Conservation (phyloP, 2,888 invertebrate genomes). For the Meteorus colon region DNA sequence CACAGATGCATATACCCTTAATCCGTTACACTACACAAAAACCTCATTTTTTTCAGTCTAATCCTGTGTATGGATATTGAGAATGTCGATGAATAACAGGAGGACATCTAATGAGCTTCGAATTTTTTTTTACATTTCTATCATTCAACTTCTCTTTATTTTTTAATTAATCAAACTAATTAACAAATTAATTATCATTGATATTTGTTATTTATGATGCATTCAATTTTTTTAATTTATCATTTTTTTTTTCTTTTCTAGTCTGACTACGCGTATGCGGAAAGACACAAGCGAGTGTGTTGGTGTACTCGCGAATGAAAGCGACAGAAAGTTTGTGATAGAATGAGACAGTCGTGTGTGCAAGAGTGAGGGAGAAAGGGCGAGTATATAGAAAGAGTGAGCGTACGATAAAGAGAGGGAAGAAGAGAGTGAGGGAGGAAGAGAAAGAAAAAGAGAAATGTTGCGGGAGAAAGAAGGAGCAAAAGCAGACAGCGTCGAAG, state of each 20-base stretch:
- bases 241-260: background rate
- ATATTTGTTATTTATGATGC: background rate
- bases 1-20: conserved; percentile 31
- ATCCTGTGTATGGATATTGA: background rate
- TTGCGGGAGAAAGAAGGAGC: conserved; percentile 34
- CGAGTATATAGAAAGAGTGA: conserved; percentile 18
- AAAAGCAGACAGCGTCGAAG: conserved; percentile 37
- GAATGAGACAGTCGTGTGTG: background rate
- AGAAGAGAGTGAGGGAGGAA: conserved; percentile 12
- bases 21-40: background rate
- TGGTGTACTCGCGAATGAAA: conserved; percentile 21
- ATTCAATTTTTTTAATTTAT: background rate
- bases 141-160: background rate
- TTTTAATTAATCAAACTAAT: background rate
- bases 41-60: background rate
- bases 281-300: conserved; percentile 31
- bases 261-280: background rate
- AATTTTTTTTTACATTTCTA: background rate
- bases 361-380: conserved; percentile 22
- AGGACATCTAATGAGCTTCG: too few species aligned
- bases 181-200: too few species aligned
- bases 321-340: conserved; percentile 8
- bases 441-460: conserved; percentile 9
- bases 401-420: background rate
- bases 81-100: too few species aligned